A percentile compares a stretch with the other conserved stretches of the same genome.
Conservation (phyloP, 2,888 invertebrate genomes). For the Torymus aiolomorphi region DNA sequence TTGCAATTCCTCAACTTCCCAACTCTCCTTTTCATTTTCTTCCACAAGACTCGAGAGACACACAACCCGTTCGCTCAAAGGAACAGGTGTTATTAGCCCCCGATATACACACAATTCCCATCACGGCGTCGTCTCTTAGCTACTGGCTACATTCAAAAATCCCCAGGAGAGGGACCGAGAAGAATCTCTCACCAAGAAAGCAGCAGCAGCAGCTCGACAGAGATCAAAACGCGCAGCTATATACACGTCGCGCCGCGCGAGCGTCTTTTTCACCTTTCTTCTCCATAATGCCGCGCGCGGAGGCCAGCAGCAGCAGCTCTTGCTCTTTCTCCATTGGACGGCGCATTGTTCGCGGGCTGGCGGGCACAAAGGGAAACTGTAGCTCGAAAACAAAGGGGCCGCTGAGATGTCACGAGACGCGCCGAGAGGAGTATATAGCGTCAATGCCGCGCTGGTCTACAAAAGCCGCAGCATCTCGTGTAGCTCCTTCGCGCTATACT, state of each 20-base stretch:
- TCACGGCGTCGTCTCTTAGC: no score
- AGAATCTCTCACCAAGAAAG: neutral
- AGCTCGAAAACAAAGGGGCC: constrained; percentile 51
- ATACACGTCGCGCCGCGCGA: neutral
- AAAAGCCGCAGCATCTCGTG: neutral
- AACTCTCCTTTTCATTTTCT: no score
- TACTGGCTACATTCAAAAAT: no score
- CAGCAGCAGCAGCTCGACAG: constrained; percentile 8
- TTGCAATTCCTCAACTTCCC: no score
- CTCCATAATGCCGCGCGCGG: no score
- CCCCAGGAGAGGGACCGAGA: no score
- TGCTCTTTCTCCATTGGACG: neutral
- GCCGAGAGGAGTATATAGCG: constrained; percentile 16
- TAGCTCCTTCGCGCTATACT: neutral
- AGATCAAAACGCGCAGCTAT: constrained; percentile 18
- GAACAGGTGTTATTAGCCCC: no score
- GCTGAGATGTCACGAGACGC: constrained; percentile 44
- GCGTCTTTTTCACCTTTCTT: constrained; percentile 29
- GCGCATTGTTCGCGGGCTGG: constrained; percentile 44
- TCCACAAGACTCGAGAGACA: no score
- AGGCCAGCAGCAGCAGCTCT: neutral
- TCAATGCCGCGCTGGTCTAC: constrained; percentile 7
- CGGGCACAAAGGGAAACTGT: constrained; percentile 50
- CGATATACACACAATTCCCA: no score
- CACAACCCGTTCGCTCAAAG: no score